A percentile compares a stretch with the other conserved stretches of the same genome.
phyloP scores from a whole-genome alignment of 1,140 invertebrate species.

The Danaus melanippus region DNA sequence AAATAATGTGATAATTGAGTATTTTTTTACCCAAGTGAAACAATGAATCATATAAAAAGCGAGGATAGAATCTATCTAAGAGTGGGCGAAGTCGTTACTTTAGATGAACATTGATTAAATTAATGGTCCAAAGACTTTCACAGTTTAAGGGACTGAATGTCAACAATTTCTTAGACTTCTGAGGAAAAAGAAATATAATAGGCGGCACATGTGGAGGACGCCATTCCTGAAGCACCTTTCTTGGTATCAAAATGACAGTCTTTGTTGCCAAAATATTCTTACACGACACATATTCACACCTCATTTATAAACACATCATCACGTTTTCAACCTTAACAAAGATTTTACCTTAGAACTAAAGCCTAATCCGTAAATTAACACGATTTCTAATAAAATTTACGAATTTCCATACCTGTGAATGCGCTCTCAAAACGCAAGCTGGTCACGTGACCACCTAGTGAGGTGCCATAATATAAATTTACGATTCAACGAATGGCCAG shows the following conservation, averaged over 20 bases:
- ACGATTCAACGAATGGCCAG: slow-evolving; percentile 42
- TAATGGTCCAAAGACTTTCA: too few species aligned
- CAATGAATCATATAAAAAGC: too few species aligned
- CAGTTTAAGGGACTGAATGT: slow-evolving; percentile 39
- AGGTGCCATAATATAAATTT: slow-evolving; percentile 31
- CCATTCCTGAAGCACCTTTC: slow-evolving; percentile 71
- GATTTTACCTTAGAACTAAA: slow-evolving; percentile 60
- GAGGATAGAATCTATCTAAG: too few species aligned
- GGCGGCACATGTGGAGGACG: slow-evolving; percentile 72
- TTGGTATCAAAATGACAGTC: slow-evolving; percentile 69
- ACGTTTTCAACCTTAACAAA: slow-evolving; percentile 32
- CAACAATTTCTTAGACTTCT: slow-evolving; percentile 53
- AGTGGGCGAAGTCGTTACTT: too few species aligned
- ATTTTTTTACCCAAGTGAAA: too few species aligned
- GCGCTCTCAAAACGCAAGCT: slow-evolving; percentile 72
- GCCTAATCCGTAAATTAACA: slow-evolving; percentile 54
- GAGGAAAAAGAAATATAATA: slow-evolving; percentile 56
- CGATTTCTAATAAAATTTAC: slow-evolving; percentile 67
- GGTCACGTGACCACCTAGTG: slow-evolving; percentile 68
- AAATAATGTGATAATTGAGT: too few species aligned
- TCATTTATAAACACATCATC: slow-evolving; percentile 39
- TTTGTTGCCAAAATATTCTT: slow-evolving; percentile 62
- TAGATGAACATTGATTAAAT: too few species aligned
- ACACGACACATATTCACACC: slow-evolving; percentile 52
- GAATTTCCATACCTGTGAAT: slow-evolving; percentile 72